Base-by-base conservation (phyloP, 2,113 vertebrate genomes). In the Phylloscopus whistleri region DNA sequence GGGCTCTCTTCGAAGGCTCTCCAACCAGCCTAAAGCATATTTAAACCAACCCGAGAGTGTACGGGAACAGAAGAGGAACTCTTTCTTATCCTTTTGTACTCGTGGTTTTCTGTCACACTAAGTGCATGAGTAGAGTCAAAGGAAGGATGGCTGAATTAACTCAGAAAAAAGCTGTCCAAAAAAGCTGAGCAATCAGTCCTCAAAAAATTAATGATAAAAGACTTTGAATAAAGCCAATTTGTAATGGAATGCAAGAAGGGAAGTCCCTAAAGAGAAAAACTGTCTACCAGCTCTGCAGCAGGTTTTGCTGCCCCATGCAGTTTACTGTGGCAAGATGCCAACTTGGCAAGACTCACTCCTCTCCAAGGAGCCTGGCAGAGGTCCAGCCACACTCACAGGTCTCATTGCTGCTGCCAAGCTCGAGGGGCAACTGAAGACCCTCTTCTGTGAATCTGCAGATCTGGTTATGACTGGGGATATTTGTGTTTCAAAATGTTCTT, bases 281-380 rank as follows among this genome's bases (percentile, higher is more conserved):
- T 59, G 90, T 89, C 94, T 88, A 94, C 95, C 90, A 87, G 92
- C 94, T 92, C 93, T 68, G 92, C 73, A 86, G 95, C 95, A 96
- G 94, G 94, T 96, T 95, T 85, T 96, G 96, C 94, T 96, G 92
- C 92, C 92, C 95, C 82, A 73, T 92, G 94, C 94, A 95, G 92
- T 93, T 95, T 92, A 90, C 52, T 7, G 7, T 92, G 96, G 96
- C 95, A 11, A 58, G 90, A 23, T 1, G 94, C 94, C 96, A 97
- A 94, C 75, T 95, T 95, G 96, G 95, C 91, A 62, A 22, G 44
- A 27, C 30, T 81, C 0, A 0, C 59, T 75, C 84, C 58, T 67
- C 91, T 93, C 67, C 77, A 33, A 68, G 67, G 89, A 89, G 89
- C 63, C 85, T 96, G 96, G 96, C 92, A 31, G 23, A 2, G 4